phyloP scores from a whole-genome alignment of 2,888 invertebrate species.

The Philereme vetulata region DNA sequence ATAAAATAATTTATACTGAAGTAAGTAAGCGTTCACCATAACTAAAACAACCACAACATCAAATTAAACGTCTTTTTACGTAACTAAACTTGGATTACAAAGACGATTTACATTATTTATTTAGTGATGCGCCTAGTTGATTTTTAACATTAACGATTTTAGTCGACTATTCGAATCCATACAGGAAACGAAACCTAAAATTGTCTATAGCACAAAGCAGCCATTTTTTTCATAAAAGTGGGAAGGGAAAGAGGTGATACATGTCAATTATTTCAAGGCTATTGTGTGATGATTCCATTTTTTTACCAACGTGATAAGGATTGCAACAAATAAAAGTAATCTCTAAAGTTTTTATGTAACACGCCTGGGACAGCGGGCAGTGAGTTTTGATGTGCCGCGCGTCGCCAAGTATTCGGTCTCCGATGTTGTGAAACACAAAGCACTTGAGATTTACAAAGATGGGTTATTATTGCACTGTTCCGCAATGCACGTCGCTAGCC shows the following conservation, averaged over 20 bases:
- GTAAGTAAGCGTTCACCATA: no score
- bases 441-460: constrained; percentile 54
- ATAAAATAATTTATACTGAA: neutral
- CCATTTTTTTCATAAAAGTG: constrained; percentile 65
- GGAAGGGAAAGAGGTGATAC: constrained; percentile 77
- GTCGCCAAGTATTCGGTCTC: constrained; percentile 37
- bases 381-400: constrained; percentile 53
- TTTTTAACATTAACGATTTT: constrained; percentile 11
- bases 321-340: constrained; percentile 66
- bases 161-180: constrained; percentile 38
- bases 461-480: constrained; percentile 82
- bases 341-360: constrained; percentile 40
- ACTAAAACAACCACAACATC: no score
- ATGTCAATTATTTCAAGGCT: constrained; percentile 83
- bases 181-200: constrained; percentile 35
- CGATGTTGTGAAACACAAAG: constrained; percentile 45
- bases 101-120: neutral
- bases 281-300: constrained; percentile 79
- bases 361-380: constrained; percentile 28
- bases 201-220: constrained; percentile 57
- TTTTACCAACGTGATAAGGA: constrained; percentile 78
- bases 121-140: neutral
- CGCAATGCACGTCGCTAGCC: constrained; percentile 81
- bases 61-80: no score
- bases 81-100: neutral